Evolutionary conservation across 1,140 invertebrate genomes (phyloP).

Genomic region (Piezodorus guildinii): DNA sequence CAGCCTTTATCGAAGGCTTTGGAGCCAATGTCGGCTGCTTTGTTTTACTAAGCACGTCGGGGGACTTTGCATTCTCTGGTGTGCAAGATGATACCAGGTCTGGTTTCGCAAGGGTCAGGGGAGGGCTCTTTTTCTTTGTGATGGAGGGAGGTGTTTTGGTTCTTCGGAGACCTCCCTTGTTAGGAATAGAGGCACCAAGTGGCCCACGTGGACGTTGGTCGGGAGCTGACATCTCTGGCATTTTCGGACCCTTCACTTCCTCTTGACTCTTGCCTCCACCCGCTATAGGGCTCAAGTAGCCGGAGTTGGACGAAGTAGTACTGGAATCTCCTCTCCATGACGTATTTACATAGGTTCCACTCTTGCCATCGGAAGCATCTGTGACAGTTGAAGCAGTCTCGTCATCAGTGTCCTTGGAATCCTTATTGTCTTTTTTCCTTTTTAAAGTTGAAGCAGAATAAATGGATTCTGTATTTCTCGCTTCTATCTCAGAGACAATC

Average conservation of each 20-base stretch:
- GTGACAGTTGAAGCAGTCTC: conserved; percentile 32
- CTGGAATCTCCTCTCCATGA: conserved; percentile 30
- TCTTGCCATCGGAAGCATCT: conserved; percentile 31
- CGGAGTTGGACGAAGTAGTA: conserved; percentile 50
- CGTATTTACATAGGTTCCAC: conserved; percentile 41
- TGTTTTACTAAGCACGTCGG: conserved; percentile 38
- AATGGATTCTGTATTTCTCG: conserved; percentile 70
- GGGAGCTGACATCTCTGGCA: conserved; percentile 18
- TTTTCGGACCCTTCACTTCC: background rate
- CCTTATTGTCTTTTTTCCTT: conserved; percentile 43
- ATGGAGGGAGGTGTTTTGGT: conserved; percentile 35
- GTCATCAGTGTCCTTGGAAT: conserved; percentile 37
- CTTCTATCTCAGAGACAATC: conserved; percentile 76
- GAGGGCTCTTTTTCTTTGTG: conserved; percentile 32
- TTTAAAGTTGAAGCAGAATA: conserved; percentile 60
- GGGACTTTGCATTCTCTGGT: conserved; percentile 41
- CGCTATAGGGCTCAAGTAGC: conserved; percentile 57
- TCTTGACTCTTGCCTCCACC: conserved; percentile 33
- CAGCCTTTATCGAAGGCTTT: conserved; percentile 31
- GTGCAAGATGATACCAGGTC: conserved; percentile 57
- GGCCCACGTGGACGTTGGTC: conserved; percentile 18
- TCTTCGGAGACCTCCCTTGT: conserved; percentile 19
- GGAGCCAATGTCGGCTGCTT: conserved; percentile 29
- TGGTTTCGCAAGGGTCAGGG: conserved; percentile 40
- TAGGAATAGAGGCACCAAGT: conserved; percentile 11